phyloP scores from a whole-genome alignment of 1,140 invertebrate genomes.

The Akabosia matsudoensis region DNA sequence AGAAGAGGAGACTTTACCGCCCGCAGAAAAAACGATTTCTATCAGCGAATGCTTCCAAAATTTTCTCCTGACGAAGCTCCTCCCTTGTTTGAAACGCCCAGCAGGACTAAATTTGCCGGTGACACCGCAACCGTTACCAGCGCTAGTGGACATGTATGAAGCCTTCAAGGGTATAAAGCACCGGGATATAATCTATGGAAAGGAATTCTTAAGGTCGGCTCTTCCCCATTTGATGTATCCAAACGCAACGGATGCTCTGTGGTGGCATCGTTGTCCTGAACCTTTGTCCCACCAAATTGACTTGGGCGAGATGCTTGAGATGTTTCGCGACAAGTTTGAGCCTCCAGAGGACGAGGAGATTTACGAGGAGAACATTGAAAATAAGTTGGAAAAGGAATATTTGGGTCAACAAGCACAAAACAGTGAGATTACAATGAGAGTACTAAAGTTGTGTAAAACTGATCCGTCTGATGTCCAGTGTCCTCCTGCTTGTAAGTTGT shows the following conservation, averaged over 20 bases:
- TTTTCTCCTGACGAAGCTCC: constrained; percentile 5
- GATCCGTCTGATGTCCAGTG: neutral
- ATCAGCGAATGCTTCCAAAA: constrained; percentile 24
- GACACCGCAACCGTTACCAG: constrained; percentile 36
- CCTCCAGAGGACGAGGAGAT: neutral
- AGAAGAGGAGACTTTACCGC: neutral
- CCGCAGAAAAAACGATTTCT: neutral
- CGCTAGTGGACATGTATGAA: constrained; percentile 28
- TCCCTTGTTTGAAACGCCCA: constrained; percentile 15
- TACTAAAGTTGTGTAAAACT: neutral
- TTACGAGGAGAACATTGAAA: constrained; percentile 1
- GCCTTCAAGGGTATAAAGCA: constrained; percentile 29
- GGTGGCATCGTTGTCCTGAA: constrained; percentile 22
- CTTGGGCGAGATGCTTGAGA: neutral
- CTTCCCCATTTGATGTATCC: constrained; percentile 2
- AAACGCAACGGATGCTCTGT: constrained; percentile 1
- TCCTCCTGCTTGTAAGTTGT: neutral
- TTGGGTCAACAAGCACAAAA: neutral
- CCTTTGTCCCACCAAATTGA: neutral
- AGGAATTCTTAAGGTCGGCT: neutral
- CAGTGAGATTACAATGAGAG: neutral
- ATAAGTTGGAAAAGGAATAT: neutral
- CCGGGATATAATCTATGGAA: constrained; percentile 22
- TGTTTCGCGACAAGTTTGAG: constrained; percentile 4
- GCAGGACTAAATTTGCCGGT: constrained; percentile 29